phyloP scores from a whole-genome alignment of 1,140 invertebrate genomes.

The Teleogryllus occipitalis region DNA sequence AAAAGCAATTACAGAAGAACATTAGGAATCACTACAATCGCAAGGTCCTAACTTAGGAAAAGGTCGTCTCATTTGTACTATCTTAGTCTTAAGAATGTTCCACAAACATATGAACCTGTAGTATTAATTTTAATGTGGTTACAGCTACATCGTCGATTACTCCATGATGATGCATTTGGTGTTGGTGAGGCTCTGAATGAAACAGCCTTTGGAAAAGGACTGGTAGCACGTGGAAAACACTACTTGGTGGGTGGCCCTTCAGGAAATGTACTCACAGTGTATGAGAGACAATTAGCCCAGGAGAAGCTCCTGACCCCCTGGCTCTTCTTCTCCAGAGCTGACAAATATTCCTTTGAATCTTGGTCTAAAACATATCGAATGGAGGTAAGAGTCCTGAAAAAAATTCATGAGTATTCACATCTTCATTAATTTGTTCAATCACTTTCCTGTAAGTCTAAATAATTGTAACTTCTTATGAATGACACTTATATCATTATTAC shows the following conservation, averaged over 20 bases:
- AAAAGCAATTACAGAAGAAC: no score
- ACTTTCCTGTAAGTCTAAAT: no score
- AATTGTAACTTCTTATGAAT: no score
- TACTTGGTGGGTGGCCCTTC: slow-evolving; percentile 25
- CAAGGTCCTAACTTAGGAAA: no score
- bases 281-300: slow-evolving; percentile 15
- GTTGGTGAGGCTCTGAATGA: slow-evolving; percentile 63
- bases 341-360: slow-evolving; percentile 33
- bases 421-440: neutral
- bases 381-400: slow-evolving; percentile 33
- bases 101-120: no score
- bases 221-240: slow-evolving; percentile 50
- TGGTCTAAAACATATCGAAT: slow-evolving; percentile 36
- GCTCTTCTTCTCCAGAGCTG: slow-evolving; percentile 19
- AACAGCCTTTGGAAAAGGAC: slow-evolving; percentile 43
- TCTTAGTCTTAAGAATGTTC: no score
- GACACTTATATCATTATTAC: no score
- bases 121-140: neutral
- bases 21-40: no score
- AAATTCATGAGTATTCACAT: neutral
- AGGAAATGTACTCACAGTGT: neutral
- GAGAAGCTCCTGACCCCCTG: slow-evolving; percentile 13
- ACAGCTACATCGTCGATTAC: slow-evolving; percentile 48
- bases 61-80: no score
- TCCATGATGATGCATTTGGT: slow-evolving; percentile 55